Conservation (phyloP, 2,888 invertebrate species). For the Sinopyrophorus schimmeli region DNA sequence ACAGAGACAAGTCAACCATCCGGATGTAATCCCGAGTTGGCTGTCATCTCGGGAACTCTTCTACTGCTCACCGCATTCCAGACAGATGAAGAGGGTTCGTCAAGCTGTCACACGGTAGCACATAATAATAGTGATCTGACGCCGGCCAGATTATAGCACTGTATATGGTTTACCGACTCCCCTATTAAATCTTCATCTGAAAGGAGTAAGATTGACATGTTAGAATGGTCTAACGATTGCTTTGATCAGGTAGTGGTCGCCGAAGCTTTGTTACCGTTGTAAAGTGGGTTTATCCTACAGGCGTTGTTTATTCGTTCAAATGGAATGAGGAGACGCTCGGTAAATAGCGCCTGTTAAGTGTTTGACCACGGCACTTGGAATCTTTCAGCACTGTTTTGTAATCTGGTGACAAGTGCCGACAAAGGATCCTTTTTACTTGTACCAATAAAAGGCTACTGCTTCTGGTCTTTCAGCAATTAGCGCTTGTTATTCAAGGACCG, state of each 20-base stretch:
- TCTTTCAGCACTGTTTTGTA: conserved; percentile 42
- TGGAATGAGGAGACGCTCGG: conserved; percentile 30
- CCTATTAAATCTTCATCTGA: conserved; percentile 32
- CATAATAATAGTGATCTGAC: conserved; percentile 52
- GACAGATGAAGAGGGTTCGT: conserved; percentile 50
- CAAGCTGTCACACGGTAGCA: conserved; percentile 52
- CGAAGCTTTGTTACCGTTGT: conserved; percentile 31
- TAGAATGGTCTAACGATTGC: conserved; percentile 28
- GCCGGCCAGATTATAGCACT: conserved; percentile 44
- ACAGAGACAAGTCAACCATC: conserved; percentile 56
- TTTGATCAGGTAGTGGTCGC: conserved; percentile 34
- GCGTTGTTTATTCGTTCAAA: conserved; percentile 33
- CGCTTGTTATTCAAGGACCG: conserved; percentile 32
- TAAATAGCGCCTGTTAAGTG: conserved; percentile 30
- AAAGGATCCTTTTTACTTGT: conserved; percentile 39
- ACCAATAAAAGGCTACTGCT: conserved; percentile 37
- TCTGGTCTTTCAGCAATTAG: conserved; percentile 44
- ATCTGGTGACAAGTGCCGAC: conserved; percentile 39
- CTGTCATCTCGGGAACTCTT: conserved; percentile 47
- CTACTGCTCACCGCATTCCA: conserved; percentile 33
- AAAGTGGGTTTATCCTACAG: conserved; percentile 32
- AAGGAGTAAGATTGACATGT: conserved; percentile 35
- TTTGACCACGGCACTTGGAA: conserved; percentile 34
- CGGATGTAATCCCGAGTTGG: conserved; percentile 52
- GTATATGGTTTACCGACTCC: conserved; percentile 34